phyloP scores from a whole-genome alignment of 2,797 vertebrate genomes.

The Smutsia temminckii region DNA sequence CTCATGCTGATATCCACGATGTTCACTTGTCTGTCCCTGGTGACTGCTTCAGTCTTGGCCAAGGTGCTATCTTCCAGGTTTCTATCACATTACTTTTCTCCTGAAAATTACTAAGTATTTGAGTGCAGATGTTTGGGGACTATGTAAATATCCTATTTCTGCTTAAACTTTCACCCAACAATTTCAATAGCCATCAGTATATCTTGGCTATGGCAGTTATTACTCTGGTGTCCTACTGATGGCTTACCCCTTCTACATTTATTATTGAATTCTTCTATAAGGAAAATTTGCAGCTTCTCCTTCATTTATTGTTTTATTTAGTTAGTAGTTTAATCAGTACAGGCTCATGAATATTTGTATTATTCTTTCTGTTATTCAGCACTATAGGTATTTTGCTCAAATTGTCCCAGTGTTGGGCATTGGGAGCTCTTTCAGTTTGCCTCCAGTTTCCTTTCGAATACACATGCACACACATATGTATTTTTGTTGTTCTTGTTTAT shows the following conservation, averaged over 20 bases:
- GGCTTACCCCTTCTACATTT: background rate
- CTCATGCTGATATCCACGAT: fast-evolving
- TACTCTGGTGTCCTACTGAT: background rate
- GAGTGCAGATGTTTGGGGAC: background rate
- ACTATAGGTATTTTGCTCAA: background rate
- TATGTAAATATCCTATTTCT: background rate
- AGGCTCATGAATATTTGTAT: background rate
- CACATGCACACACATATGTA: background rate
- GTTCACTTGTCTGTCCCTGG: background rate
- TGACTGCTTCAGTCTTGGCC: background rate
- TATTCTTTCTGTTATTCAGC: background rate
- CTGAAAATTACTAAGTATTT: background rate
- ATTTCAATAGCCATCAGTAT: background rate
- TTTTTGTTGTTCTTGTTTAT: background rate
- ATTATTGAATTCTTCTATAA: background rate
- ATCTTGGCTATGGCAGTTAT: background rate
- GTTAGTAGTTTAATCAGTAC: background rate
- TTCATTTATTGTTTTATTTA: background rate
- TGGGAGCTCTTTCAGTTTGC: background rate
- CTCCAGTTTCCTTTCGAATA: background rate
- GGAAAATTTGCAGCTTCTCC: background rate
- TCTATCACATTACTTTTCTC: background rate
- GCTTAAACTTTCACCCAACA: background rate
- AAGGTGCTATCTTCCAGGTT: background rate
- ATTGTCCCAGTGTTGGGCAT: background rate